These are phyloP conservation scores for Anguilla japonica DNA, from an alignment of 2,113 vertebrate genomes.

Conservation along the genomic window DNA sequence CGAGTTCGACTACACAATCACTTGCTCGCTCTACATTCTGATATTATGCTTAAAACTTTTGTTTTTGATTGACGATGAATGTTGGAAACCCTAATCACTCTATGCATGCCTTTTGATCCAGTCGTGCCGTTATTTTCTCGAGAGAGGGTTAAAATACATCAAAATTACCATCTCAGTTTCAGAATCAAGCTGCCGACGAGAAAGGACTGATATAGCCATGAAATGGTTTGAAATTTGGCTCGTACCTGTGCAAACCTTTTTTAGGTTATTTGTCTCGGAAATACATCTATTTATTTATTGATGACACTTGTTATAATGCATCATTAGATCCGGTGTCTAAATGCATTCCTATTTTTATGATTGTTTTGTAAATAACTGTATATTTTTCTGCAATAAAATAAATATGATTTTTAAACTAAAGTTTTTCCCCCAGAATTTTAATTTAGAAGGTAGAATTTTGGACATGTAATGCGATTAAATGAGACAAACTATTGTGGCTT, in stretches of 20 bases:
- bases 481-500: not conserved
- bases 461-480: not conserved
- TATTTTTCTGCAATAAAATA: slow-evolving; percentile 97
- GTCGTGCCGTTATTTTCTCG: slow-evolving; percentile 59
- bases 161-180: slow-evolving; percentile 43
- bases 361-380: slow-evolving; percentile 97
- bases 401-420: slow-evolving; percentile 69
- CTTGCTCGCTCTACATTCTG: slow-evolving; percentile 77
- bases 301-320: slow-evolving; percentile 86
- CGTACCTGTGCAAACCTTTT: slow-evolving; percentile 72
- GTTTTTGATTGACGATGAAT: slow-evolving; percentile 86
- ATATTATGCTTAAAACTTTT: slow-evolving; percentile 72
- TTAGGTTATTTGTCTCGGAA: slow-evolving; percentile 65
- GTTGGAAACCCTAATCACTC: slow-evolving; percentile 70
- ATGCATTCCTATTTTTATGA: slow-evolving; percentile 95
- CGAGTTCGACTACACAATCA: slow-evolving; percentile 64
- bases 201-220: slow-evolving; percentile 50
- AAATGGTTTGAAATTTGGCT: slow-evolving; percentile 67
- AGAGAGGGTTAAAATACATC: slow-evolving; percentile 54
- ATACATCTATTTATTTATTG: slow-evolving; percentile 99
- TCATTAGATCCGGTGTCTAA: slow-evolving; percentile 89
- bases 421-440: not conserved
- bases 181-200: slow-evolving; percentile 50
- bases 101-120: slow-evolving; percentile 81
- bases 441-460: not conserved